Base-by-base conservation (phyloP, 2,113 vertebrate genomes). In the Mastomys natalensis region DNA sequence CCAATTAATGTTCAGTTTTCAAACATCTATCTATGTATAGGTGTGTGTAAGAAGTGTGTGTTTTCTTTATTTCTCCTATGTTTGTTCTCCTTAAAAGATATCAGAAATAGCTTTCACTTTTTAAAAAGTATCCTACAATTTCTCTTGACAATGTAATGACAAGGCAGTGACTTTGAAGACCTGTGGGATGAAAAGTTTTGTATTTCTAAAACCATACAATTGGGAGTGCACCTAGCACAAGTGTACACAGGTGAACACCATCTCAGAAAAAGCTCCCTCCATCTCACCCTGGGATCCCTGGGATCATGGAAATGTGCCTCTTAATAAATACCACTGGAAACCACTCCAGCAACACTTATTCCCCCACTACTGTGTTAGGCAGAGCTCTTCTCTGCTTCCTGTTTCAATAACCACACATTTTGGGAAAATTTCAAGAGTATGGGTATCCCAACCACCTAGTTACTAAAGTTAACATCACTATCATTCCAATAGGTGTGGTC, bases 1-100 rank as follows among this genome's bases (percentile, higher is more conserved):
- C 78, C 94, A 95, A 97, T 85, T 74, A 95, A 95, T 90, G 58
- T 74, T 87, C 93, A 77, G 26, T 91, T 96, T 93, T 55, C 19
- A 91, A 98, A 90, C 16, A 94, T 24, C 40, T 95, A 34, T 90
- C 80, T 90, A 89, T 92, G 22, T 66, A 81, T 29, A 70, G 4
- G 21, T 81, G 1, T 95, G 51, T 94, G 45, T 34, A 74, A 72
- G 48, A 89, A 85, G 70, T 51, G 37, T 82, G 72, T 16, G 37
- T 48, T 31, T 66, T 29, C 26, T 53, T 80, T 74, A 53, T 91
- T 93, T 70, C 8, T 86, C 81, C 22, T 60, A 13, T 24, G 45
- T 76, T 62, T 89, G 24, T 81, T 87, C 6, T 92, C 3, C 74
- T 58, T 89, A 80, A 53, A 90, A 86, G 26, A 82, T 53, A 55